Conservation (phyloP, 2,113 vertebrate species). For the Columba livia region DNA sequence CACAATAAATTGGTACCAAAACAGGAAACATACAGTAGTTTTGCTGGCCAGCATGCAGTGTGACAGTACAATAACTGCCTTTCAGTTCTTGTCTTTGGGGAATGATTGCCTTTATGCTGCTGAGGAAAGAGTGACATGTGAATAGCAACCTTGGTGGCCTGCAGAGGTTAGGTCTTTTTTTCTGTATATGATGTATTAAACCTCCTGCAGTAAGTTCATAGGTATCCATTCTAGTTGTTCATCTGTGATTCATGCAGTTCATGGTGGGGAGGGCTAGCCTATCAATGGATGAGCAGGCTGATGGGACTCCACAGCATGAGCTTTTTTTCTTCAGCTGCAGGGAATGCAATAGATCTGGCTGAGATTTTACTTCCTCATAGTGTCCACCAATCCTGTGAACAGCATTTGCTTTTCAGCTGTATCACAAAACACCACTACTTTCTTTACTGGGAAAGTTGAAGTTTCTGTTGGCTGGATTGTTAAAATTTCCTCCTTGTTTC, state of each 20-base stretch:
- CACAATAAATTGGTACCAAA: neutral
- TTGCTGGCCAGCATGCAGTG: neutral
- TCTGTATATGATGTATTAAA: neutral
- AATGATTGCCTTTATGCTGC: neutral
- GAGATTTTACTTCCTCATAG: neutral
- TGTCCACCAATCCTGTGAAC: neutral
- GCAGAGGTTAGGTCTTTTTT: neutral
- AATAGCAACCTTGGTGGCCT: neutral
- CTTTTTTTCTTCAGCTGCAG: neutral
- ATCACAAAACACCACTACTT: neutral
- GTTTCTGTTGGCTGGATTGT: neutral
- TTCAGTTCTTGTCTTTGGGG: neutral
- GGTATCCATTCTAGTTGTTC: neutral
- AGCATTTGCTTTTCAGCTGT: neutral
- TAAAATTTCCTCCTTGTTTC: neutral
- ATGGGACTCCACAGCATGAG: neutral
- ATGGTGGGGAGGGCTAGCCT: neutral
- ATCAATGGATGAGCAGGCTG: fast-evolving
- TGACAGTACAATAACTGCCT: neutral
- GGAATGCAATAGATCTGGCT: neutral
- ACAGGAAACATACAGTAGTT: neutral
- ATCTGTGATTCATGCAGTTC: neutral
- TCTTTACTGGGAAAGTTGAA: neutral
- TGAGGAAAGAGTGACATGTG: neutral
- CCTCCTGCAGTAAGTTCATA: neutral